These are phyloP conservation scores for Argynnis bischoffii DNA, from an alignment of 2,888 invertebrate species.

Conservation along the genomic window DNA sequence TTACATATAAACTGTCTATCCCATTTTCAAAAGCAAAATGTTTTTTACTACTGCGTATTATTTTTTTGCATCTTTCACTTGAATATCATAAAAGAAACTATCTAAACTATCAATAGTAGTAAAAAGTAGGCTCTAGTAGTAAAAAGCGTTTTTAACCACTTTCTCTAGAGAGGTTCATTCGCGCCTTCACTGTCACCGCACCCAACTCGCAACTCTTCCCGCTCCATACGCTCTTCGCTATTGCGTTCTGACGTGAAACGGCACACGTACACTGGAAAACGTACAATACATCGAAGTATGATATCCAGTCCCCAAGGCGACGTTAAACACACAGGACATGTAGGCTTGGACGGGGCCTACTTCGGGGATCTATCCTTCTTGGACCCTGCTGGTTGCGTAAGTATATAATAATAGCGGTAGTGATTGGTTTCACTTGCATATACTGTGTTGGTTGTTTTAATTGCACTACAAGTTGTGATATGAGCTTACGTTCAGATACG, in stretches of 20 bases:
- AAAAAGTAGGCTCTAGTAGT: slow-evolving; percentile 10
- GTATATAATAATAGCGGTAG: slow-evolving; percentile 45
- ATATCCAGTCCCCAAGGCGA: slow-evolving; percentile 98
- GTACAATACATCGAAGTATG: slow-evolving; percentile 93
- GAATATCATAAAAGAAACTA: background rate
- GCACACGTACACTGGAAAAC: slow-evolving; percentile 78
- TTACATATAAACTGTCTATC: slow-evolving; percentile 9
- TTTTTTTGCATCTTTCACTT: no score
- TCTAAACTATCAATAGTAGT: background rate
- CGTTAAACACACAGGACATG: slow-evolving; percentile 96
- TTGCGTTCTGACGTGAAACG: slow-evolving; percentile 78
- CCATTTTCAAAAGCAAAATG: slow-evolving; percentile 12
- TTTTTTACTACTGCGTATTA: slow-evolving; percentile 12
- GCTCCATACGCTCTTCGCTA: slow-evolving; percentile 63
- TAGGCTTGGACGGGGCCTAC: slow-evolving; percentile 97
- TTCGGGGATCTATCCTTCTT: slow-evolving; percentile 94
- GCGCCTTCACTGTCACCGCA: slow-evolving; percentile 61
- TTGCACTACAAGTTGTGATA: no score
- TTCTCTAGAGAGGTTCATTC: slow-evolving; percentile 38
- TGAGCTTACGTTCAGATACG: no score
- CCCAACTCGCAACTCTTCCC: slow-evolving; percentile 60
- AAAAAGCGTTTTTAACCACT: slow-evolving; percentile 28
- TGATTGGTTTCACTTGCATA: background rate
- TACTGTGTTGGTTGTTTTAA: no score
- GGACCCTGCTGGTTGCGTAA: slow-evolving; percentile 69